Conservation (phyloP, 1,140 invertebrate genomes). For the Micrasema longulum region DNA sequence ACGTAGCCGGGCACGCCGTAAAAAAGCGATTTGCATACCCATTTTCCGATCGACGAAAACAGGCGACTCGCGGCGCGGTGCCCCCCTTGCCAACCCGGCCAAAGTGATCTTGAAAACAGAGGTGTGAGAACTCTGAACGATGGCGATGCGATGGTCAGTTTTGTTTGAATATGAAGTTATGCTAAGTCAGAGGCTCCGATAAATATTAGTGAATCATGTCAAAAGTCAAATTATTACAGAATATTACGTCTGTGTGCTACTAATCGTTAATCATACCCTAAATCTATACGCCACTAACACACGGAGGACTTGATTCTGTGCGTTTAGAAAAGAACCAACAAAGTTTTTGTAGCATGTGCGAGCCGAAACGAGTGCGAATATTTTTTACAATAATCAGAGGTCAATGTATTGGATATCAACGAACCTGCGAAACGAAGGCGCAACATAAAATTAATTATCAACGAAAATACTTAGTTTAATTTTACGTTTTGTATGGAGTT, state of each 20-base stretch:
- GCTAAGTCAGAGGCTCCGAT: neutral
- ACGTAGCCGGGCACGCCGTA: neutral
- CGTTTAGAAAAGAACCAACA: too few species aligned
- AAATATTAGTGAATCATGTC: neutral
- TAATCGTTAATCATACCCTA: neutral
- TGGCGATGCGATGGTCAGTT: too few species aligned
- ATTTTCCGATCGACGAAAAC: neutral
- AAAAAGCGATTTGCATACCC: neutral
- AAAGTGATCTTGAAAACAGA: constrained; percentile 5
- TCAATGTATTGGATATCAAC: too few species aligned
- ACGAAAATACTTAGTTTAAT: too few species aligned
- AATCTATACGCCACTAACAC: too few species aligned
- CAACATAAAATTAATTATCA: too few species aligned
- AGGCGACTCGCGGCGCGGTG: neutral
- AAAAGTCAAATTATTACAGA: too few species aligned
- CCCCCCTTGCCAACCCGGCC: neutral
- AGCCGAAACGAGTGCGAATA: too few species aligned
- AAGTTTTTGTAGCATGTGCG: too few species aligned
- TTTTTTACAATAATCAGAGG: too few species aligned
- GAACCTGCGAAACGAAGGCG: too few species aligned
- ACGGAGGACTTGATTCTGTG: neutral
- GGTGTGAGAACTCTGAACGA: constrained; percentile 8
- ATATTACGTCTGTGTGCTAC: neutral
- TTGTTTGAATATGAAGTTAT: neutral
- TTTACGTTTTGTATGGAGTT: too few species aligned